Evolutionary conservation across 2,797 vertebrate species (phyloP).

Genomic region (Neostethus bicornis): DNA sequence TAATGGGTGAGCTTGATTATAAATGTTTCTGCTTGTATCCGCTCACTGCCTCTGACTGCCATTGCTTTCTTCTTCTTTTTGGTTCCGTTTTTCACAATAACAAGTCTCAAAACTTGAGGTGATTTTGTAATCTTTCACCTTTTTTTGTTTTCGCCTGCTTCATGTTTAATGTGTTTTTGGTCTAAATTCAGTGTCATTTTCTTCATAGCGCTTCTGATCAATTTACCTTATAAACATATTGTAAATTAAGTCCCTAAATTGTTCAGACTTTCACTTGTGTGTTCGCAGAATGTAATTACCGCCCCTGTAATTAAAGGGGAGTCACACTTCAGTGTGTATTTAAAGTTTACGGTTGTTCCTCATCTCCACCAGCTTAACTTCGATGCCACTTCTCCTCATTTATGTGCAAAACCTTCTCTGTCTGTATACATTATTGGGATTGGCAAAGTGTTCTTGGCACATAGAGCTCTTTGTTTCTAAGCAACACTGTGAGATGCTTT

Average conservation of each 20-base stretch:
- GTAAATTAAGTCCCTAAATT: neutral
- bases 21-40: no score
- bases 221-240: neutral
- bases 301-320: neutral
- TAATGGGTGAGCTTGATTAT: no score
- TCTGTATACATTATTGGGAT: constrained; percentile 19
- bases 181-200: no score
- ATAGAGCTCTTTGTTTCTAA: constrained; percentile 42
- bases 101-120: no score
- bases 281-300: neutral
- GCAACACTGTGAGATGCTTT: constrained; percentile 46
- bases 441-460: constrained; percentile 20
- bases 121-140: no score
- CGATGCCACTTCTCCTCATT: constrained; percentile 10
- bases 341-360: neutral
- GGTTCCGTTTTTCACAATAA: no score
- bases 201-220: neutral
- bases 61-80: no score
- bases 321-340: neutral
- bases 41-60: no score
- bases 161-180: no score
- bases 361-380: neutral
- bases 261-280: neutral
- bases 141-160: no score
- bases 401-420: constrained; percentile 16